These are phyloP conservation scores for Motacilla tschutschensis DNA, from an alignment of 2,113 vertebrate genomes.

Conservation along the genomic window DNA sequence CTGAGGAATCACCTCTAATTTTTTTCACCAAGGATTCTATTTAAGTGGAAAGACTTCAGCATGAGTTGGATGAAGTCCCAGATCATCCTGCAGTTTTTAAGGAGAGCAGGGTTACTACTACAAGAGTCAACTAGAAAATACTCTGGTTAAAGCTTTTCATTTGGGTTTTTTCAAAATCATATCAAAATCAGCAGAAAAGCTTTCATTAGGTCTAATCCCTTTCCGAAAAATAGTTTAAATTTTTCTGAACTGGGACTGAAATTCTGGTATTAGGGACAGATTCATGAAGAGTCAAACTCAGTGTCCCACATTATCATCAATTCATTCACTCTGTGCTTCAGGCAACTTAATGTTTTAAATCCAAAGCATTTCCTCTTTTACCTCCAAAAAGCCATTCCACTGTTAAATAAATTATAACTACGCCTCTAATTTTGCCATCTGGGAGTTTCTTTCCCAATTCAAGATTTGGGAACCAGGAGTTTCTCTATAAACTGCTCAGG, in stretches of 20 bases:
- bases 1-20: constrained; percentile 7
- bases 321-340: background rate
- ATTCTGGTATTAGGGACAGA: background rate
- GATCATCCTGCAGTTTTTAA: background rate
- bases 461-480: background rate
- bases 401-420: background rate
- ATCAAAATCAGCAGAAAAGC: background rate
- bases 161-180: background rate
- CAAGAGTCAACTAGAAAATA: background rate
- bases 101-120: background rate
- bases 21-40: constrained; percentile 15
- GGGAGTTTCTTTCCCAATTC: background rate
- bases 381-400: background rate
- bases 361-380: background rate
- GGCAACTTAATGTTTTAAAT: background rate
- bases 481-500: background rate
- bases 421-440: background rate
- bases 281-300: background rate
- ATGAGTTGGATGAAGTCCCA: background rate
- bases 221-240: background rate
- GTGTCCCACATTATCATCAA: background rate
- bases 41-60: constrained; percentile 26
- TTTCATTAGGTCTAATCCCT: background rate
- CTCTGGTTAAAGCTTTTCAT: background rate
- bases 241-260: background rate